Evolutionary conservation across 2,797 vertebrate genomes (phyloP), one percentile per base, ranked within the genome.

Genomic region (Oreortyx pictus): DNA sequence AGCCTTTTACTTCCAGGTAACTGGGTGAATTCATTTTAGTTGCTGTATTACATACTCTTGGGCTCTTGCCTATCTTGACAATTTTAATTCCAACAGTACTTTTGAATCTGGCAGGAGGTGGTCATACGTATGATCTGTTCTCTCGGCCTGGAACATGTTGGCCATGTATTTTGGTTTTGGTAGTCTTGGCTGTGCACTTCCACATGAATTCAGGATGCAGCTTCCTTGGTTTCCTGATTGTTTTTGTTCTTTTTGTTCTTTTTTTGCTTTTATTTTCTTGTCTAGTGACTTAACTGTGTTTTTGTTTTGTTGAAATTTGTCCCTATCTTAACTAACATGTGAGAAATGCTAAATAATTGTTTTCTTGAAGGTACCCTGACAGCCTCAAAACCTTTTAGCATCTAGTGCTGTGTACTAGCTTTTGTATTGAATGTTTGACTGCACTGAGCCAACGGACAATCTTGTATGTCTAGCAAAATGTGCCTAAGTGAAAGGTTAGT

Each of bases 1-100:
- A 56, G 18, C 13, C 5, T 85, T 74, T 89, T 80, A 14, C 25
- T 93, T 87, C 47, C 18, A 60, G 35, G 22, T 85, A 82, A 74
- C 14, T 37, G 37, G 8, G 7, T 70, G 70, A 70, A 35, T 35
- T 49, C 3, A 18, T 73, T 68, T 46, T 25, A 60, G 47, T 73
- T 82, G 56, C 29, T 31, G 27, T 17, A 54, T 54, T 54, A 54
- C 41, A 35, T 14, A 61, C 8, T 86, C 7, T 25, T 82, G 62
- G 37, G 44, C 46, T 86, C 22, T 54, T 81, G 33, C 17, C 29
- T 2, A 22, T 41, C 10, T 91, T 35, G 71, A 24, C 54, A 59
- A 4, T 49, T 93, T 78, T 61, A 74, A 49, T 79, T 86, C n/a
- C 17, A 79, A 35, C 44, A 50, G 19, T 41, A 31, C 31, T 78